Evolutionary conservation across 2,113 vertebrate species (phyloP).

Genomic region (Alces alces): DNA sequence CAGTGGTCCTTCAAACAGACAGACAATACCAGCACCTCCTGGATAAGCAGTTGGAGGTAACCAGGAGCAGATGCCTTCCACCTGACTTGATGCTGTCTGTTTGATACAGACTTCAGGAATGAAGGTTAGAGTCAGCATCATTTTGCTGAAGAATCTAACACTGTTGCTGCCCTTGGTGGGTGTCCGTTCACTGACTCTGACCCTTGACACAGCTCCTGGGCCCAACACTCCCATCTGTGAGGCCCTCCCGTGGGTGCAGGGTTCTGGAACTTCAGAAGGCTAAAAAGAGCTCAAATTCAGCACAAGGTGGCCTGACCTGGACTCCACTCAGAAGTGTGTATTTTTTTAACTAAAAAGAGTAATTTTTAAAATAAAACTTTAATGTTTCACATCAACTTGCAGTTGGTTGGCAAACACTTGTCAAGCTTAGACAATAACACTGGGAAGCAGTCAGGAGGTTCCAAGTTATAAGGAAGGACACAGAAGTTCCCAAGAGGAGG

Average conservation of each 20-base stretch:
- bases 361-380: background rate
- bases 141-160: background rate
- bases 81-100: background rate
- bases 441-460: background rate
- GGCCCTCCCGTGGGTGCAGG: background rate
- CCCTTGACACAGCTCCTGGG: background rate
- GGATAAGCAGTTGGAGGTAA: background rate
- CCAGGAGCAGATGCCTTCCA: background rate
- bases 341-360: background rate
- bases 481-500: background rate
- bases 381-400: background rate
- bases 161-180: background rate
- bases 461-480: background rate
- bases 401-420: background rate
- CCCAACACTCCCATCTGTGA: background rate
- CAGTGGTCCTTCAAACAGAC: background rate
- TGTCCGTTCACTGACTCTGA: background rate
- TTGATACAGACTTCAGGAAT: background rate
- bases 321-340: background rate
- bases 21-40: background rate
- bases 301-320: background rate
- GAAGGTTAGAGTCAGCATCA: background rate
- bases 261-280: background rate
- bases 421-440: background rate
- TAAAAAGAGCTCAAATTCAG: background rate